These are phyloP conservation scores for Sycobia sp. DNA, from an alignment of 1,140 invertebrate species.

Conservation along the genomic window DNA sequence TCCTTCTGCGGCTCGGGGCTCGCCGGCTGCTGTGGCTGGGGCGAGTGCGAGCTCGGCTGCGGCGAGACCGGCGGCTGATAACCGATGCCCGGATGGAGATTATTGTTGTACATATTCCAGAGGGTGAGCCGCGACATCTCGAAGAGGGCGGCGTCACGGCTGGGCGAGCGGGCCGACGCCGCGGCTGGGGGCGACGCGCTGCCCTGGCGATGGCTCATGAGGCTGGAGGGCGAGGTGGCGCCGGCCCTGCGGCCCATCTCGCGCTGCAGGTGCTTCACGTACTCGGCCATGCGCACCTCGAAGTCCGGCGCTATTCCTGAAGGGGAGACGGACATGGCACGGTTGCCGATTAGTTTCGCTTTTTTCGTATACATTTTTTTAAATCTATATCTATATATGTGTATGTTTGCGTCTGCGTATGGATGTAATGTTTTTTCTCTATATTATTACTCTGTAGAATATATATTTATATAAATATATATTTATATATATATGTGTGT, in stretches of 20 bases:
- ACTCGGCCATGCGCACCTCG: conserved; percentile 78
- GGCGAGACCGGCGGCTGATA: conserved; percentile 50
- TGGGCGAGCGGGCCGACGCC: conserved; percentile 63
- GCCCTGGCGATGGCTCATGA: conserved; percentile 51
- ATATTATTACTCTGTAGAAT: no score
- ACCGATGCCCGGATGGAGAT: conserved; percentile 52
- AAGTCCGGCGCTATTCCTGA: conserved; percentile 70
- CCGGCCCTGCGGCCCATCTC: conserved; percentile 57
- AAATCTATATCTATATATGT: no score
- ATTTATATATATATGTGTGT: no score
- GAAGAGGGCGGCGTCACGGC: conserved; percentile 64
- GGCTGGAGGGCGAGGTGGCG: conserved; percentile 52
- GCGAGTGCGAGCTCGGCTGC: conserved; percentile 48
- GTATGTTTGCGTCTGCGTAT: no score
- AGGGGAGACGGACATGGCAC: no score
- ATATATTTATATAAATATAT: no score
- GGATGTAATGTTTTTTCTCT: no score
- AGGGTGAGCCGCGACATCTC: conserved; percentile 78
- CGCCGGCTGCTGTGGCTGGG: conserved; percentile 43
- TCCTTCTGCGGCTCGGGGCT: conserved; percentile 65
- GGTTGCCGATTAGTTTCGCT: no score
- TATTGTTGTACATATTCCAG: conserved; percentile 81
- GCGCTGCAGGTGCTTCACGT: conserved; percentile 67
- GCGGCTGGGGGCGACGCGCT: conserved; percentile 67
- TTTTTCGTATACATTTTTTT: no score